Evolutionary conservation across 2,113 vertebrate species (phyloP), one percentile per base, ranked within the genome.

Genomic region (Xiphophorus couchianus): DNA sequence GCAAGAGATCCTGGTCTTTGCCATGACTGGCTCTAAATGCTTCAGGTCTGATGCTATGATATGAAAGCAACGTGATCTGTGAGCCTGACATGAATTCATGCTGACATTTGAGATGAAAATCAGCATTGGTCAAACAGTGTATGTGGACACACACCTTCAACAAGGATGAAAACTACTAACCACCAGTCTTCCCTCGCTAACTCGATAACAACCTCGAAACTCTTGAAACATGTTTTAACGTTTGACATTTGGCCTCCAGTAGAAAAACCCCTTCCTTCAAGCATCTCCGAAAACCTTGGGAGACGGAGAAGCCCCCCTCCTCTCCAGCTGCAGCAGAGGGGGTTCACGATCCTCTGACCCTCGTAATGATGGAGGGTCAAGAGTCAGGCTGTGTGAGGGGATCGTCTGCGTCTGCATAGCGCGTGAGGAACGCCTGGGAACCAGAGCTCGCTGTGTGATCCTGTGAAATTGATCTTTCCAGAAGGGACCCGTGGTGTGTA

Each of bases 301-400:
- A 78, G 78, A 71, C 35, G 65, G 27, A 14, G 31, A 4, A 68
- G 71, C 64, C 62, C 77, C 73, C 79, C 71, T 66, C 82, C 58
- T n/a, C 71, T 39, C 35, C 82, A n/a, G 51, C 67, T 69, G 80
- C 75, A 66, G 66, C 1, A 71, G 51, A 58, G 69, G 67, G 82
- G 84, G 88, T 83, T 79, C 76, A 39, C 61, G 82, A 37, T 87
- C 74, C 84, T 84, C 81, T 92, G 91, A 93, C 91, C 93, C 80
- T 44, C 8, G 68, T 95, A 94, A 94, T 94, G 91, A 89, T 42
- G 28, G 44, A 84, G 85, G 93, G 92, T 94, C 92, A 93, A 88
- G 86, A 90, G 90, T 89, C 91, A 92, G 89, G 80, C 64, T 91
- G 85, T 90, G 87, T 80, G 89, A 88, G 86, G 87, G 75, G 81